Base-by-base conservation (phyloP, 2,888 invertebrate species). In the Antitype chi region DNA sequence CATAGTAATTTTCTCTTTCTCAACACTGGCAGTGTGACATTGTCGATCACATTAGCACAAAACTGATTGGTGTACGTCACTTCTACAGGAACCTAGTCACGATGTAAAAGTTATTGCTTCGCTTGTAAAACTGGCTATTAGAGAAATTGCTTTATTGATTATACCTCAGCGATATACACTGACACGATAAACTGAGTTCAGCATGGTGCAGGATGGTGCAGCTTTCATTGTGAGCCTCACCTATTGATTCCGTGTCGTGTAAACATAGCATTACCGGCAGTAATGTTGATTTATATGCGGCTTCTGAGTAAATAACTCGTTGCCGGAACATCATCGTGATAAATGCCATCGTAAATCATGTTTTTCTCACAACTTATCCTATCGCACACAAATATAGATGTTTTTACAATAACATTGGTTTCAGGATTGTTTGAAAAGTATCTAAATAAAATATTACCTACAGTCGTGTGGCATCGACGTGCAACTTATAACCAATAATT, bases 1-100 rank as follows among this genome's bases (percentile, higher is more conserved):
- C 80, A 85, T 70, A 86, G 87, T 89, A 89, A 91, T 92, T 91
- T 90, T 86, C 85, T 89, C 88, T 90, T 92, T 89, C 88, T 72
- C 81, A 91, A 90, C 67, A 64, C 78, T 74, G 79, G 88, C 90
- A 89, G 90, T 83, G 88, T 88, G 87, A 80, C 76, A 82, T 84
- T 86, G 75, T 80, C 76, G 71, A 81, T 77, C 81, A 74, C 52
- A 83, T 82, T 82, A 86, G 70, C 73, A 70, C 70, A 74, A 77
- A 80, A 80, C 68, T 74, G 74, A 74, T 80, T 49, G 55, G 70
- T 74, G 25, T 32, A 75, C 63, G 73, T 80, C 74, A 74, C 63
- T 79, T 80, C 66, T 77, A 81, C 68, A 83, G 78, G 77, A 69
- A 67, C 52, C 49, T 13, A 73, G 82, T 87, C 86, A 87, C 86